Evolutionary conservation across 2,888 invertebrate genomes (phyloP).

Genomic region (Silvanus unidentatus): DNA sequence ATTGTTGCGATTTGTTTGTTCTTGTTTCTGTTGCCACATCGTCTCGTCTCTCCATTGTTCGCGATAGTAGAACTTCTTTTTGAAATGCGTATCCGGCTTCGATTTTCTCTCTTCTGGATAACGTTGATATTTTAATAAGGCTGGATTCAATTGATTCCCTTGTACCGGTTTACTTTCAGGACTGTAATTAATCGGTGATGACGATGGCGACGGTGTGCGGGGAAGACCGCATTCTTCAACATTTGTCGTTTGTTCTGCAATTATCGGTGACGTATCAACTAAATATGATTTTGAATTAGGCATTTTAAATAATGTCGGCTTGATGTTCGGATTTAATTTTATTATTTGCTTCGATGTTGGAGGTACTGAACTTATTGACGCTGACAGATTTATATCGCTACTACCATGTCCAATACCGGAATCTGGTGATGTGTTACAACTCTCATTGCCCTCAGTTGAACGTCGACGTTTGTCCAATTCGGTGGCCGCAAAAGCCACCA

Average conservation of each 20-base stretch:
- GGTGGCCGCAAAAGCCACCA: conserved; percentile 89
- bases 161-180: conserved; percentile 34
- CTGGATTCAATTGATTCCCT: conserved; percentile 47
- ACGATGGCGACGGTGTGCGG: conserved; percentile 53
- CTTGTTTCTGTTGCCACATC: conserved; percentile 19
- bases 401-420: conserved; percentile 74
- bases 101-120: conserved; percentile 45
- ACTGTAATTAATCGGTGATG: conserved; percentile 44
- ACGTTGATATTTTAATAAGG: conserved; percentile 56
- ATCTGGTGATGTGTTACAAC: conserved; percentile 82
- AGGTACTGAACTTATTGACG: conserved; percentile 44
- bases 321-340: conserved; percentile 39
- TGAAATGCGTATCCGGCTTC: conserved; percentile 63
- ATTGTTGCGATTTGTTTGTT: conserved; percentile 20
- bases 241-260: conserved; percentile 38
- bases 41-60: conserved; percentile 58
- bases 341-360: conserved; percentile 36
- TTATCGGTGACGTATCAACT: conserved; percentile 49
- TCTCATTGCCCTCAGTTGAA: conserved; percentile 68
- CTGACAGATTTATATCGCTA: conserved; percentile 49
- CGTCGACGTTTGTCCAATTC: conserved; percentile 83
- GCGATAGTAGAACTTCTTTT: conserved; percentile 72
- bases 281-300: conserved; percentile 46
- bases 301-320: conserved; percentile 42
- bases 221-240: conserved; percentile 50